Conservation (phyloP, 2,113 vertebrate species). For the Pterocles burchelli region DNA sequence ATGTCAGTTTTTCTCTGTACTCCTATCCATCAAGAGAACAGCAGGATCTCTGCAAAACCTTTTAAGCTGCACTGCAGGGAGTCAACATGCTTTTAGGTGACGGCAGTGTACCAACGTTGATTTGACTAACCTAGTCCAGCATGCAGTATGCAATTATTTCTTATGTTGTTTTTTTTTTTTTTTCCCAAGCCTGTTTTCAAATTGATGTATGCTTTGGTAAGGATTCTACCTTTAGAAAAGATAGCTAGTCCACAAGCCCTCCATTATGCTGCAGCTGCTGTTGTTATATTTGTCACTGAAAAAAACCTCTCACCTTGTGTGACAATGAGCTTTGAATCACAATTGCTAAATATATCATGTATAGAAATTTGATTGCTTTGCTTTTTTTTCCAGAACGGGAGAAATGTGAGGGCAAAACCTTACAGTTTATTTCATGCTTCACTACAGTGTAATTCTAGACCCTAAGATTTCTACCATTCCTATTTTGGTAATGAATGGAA, state of each 20-base stretch:
- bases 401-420: slow-evolving; percentile 28
- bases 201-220: slow-evolving; percentile 58
- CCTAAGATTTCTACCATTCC: slow-evolving; percentile 29
- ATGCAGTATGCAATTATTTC: slow-evolving; percentile 29
- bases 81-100: neutral
- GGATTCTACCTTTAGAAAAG: slow-evolving; percentile 62
- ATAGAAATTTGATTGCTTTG: slow-evolving; percentile 42
- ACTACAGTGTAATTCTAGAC: slow-evolving; percentile 57
- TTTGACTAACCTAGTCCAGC: slow-evolving; percentile 50
- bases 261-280: slow-evolving; percentile 44
- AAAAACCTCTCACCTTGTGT: slow-evolving; percentile 1
- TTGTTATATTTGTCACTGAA: slow-evolving; percentile 43
- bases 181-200: neutral
- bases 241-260: slow-evolving; percentile 40
- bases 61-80: slow-evolving; percentile 21
- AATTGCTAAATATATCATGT: slow-evolving; percentile 8
- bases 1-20: neutral
- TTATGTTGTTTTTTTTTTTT: neutral
- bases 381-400: slow-evolving; percentile 9
- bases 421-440: slow-evolving; percentile 71
- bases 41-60: neutral
- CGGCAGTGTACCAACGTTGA: slow-evolving; percentile 48
- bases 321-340: slow-evolving; percentile 55
- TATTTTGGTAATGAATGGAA: slow-evolving; percentile 60
- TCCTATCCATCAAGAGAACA: neutral